Evolutionary conservation across 2,888 invertebrate species (phyloP).

Genomic region (Itoplectis maculator): DNA sequence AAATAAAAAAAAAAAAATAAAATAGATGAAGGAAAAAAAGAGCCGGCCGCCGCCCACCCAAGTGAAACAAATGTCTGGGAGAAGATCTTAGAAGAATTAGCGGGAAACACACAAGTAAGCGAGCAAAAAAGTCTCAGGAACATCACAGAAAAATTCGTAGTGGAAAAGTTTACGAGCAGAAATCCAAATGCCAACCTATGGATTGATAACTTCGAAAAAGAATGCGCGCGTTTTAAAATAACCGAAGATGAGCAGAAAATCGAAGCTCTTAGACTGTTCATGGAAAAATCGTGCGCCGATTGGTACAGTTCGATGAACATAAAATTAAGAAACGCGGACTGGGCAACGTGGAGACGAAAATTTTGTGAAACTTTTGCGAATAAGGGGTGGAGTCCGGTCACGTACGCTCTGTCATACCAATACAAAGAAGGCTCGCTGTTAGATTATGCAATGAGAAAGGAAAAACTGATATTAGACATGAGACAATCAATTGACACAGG

Average conservation of each 20-base stretch:
- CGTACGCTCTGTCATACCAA: conserved; percentile 71
- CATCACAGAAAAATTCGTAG: conserved; percentile 43
- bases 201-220: conserved; percentile 21
- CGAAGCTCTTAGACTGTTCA: conserved; percentile 67
- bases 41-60: no score
- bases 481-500: conserved; percentile 33
- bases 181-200: conserved; percentile 50
- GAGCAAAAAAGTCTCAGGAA: conserved; percentile 38
- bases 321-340: conserved; percentile 69
- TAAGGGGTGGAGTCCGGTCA: conserved; percentile 72
- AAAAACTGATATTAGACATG: conserved; percentile 21
- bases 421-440: conserved; percentile 28
- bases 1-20: no score
- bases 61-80: conserved; percentile 27
- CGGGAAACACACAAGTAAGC: conserved; percentile 8
- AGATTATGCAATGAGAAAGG: conserved; percentile 44
- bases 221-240: conserved; percentile 5
- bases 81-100: conserved; percentile 23
- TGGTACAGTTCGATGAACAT: conserved; percentile 72
- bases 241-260: conserved; percentile 59
- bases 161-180: conserved; percentile 51
- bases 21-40: not conserved
- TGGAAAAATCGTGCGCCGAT: conserved; percentile 67
- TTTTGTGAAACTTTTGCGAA: conserved; percentile 73
- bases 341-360: conserved; percentile 67